Evolutionary conservation across 2,888 invertebrate species (phyloP).

Genomic region (Cactoblastis cactorum): DNA sequence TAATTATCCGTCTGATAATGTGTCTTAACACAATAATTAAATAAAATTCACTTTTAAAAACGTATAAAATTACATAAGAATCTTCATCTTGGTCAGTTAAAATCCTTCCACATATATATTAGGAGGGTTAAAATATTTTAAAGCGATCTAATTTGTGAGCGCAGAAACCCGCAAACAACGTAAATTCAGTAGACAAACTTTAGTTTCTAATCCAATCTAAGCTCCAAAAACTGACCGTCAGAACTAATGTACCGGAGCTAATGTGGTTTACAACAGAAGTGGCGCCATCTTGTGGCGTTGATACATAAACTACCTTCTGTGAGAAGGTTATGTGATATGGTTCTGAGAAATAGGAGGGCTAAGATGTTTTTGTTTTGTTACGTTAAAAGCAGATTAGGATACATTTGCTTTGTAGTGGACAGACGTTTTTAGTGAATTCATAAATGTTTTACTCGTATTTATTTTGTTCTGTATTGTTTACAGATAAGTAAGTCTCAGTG

Average conservation of each 20-base stretch:
- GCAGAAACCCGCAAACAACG: background rate
- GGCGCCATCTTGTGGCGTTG: background rate
- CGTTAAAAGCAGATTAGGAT: background rate
- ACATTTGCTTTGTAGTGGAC: background rate
- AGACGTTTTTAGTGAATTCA: background rate
- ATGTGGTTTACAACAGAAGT: background rate
- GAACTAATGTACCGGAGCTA: background rate
- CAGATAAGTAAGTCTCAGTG: too few species aligned
- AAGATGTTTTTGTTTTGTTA: background rate
- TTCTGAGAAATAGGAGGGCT: background rate
- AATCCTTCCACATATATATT: background rate
- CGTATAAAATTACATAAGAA: too few species aligned
- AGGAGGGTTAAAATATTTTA: background rate
- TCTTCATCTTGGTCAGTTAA: too few species aligned
- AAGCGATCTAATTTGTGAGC: background rate
- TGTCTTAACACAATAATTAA: too few species aligned
- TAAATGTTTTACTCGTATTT: too few species aligned
- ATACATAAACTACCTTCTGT: background rate
- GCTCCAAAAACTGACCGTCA: background rate
- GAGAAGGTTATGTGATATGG: constrained; percentile 1
- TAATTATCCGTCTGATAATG: too few species aligned
- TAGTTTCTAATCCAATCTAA: constrained; percentile 2
- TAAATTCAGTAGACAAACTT: background rate
- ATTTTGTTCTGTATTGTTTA: too few species aligned
- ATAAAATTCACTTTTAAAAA: too few species aligned